Evolutionary conservation across 64 coral and sea anemone genomes (phyloP), one percentile per base, ranked within the genome.

Genomic region (Acropora tenuis): DNA sequence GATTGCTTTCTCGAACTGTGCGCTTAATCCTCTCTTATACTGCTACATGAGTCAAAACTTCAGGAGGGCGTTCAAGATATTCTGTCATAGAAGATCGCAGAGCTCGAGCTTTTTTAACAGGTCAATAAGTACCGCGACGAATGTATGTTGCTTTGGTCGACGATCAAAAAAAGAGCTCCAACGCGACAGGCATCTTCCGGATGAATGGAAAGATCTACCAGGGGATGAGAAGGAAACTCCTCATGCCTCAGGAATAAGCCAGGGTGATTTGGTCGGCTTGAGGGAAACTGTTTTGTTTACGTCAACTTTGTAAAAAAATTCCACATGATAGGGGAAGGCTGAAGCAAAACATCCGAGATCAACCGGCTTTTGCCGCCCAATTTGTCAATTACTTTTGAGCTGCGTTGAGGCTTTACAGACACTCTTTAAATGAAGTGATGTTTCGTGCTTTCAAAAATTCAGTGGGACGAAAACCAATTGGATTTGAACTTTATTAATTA

Each of bases 11-110:
- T 97, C 95, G 0, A 97, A 97, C 65, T 97, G 95, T 30, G 92
- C 95, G 0, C 59, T 94, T 10, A 97, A 97, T 67, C 95, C 95
- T 42, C 2, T 97, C 1, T 10, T 97, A 18, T 97, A 97, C 69
- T 97, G 92, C 41, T 97, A 83, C 73, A 97, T 97, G 92, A 97
- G 95, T 78, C 92, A 94, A 43, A 97, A 90, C 42, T 97, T 97
- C 40, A 87, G 89, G 49, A 93, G 94, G 41, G 95, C 95, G 3
- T 80, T 97, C 18, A 17, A 17, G 3, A 41, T 84, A 43, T 41
- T 94, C 16, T 77, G 76, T 43, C 79, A 83, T 45, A 68, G 79
- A 69, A 8, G 44, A 20, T 78, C 73, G 8, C 92, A 30, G 1
- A 44, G 79, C 45, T 67, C 69, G 1, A 44, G 79, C 45, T 67